Evolutionary conservation across 2,797 vertebrate genomes (phyloP).

Genomic region (Paedocypris micromegethes): DNA sequence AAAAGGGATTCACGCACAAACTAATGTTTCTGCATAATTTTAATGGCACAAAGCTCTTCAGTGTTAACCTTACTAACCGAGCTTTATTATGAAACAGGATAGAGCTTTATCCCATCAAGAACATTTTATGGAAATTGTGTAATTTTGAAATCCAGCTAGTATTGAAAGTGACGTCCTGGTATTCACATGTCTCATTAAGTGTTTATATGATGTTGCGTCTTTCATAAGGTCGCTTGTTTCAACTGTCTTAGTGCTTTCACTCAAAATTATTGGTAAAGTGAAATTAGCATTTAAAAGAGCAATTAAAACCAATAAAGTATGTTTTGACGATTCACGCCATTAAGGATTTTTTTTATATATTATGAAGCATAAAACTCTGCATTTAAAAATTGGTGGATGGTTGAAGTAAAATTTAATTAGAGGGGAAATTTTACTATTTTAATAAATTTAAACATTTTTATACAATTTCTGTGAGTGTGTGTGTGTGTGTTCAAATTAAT

Average conservation of each 20-base stretch:
- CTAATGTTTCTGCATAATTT: conserved; percentile 59
- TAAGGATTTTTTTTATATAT: no score
- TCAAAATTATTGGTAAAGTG: conserved; percentile 42
- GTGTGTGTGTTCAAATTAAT: no score
- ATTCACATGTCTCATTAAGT: conserved; percentile 15
- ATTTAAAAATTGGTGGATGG: no score
- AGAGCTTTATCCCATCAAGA: conserved; percentile 41
- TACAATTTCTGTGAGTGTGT: no score
- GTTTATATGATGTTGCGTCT: conserved; percentile 28
- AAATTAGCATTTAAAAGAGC: no score
- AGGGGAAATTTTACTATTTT: no score
- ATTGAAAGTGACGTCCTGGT: conserved; percentile 37
- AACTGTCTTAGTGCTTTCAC: conserved; percentile 50
- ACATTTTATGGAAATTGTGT: conserved; percentile 49
- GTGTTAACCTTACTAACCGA: conserved; percentile 68
- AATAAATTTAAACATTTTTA: no score
- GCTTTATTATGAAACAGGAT: conserved; percentile 65
- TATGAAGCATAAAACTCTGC: no score
- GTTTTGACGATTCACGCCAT: no score
- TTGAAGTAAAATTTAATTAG: no score
- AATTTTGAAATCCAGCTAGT: conserved; percentile 41
- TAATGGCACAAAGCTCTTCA: conserved; percentile 69
- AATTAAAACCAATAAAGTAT: no score
- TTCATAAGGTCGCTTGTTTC: conserved; percentile 57
- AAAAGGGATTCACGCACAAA: conserved; percentile 62